phyloP scores from a whole-genome alignment of 2,113 vertebrate species.

The Panthera tigris region DNA sequence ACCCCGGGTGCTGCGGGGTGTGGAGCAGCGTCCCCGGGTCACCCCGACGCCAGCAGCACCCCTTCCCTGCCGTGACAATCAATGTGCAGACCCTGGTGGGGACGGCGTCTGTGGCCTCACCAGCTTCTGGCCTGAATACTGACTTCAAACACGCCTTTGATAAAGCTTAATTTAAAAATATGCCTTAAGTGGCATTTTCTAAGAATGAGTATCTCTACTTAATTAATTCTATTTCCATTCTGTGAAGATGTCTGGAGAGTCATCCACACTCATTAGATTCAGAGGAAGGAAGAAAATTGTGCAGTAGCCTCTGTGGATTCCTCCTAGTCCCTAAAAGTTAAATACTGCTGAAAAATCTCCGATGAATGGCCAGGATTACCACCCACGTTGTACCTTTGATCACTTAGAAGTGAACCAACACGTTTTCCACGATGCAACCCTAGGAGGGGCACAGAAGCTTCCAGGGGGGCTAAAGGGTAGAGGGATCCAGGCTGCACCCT shows the following conservation, averaged over 20 bases:
- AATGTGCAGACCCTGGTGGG: not conserved
- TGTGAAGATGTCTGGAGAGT: slow-evolving; percentile 50
- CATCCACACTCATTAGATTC: not conserved
- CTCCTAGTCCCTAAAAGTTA: not conserved
- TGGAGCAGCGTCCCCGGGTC: not conserved
- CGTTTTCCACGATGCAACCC: not conserved
- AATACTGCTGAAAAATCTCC: not conserved
- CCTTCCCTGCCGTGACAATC: not conserved
- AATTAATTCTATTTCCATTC: not conserved
- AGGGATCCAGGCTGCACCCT: not conserved
- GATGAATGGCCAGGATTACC: rapidly evolving
- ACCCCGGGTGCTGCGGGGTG: not conserved
- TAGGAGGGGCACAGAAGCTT: not conserved
- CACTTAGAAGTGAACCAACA: rapidly evolving
- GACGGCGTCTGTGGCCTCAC: not conserved
- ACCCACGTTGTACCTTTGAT: not conserved
- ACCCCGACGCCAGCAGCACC: not conserved
- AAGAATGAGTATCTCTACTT: slow-evolving; percentile 51
- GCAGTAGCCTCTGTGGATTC: not conserved
- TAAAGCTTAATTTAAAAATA: slow-evolving; percentile 57
- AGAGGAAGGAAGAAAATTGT: not conserved
- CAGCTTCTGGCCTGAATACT: slow-evolving; percentile 22
- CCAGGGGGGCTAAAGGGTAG: not conserved
- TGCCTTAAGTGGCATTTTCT: slow-evolving; percentile 46
- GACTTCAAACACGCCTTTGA: slow-evolving; percentile 50